phyloP scores from a whole-genome alignment of 2,888 invertebrate genomes.

The Eueremaeus valkanovi region DNA sequence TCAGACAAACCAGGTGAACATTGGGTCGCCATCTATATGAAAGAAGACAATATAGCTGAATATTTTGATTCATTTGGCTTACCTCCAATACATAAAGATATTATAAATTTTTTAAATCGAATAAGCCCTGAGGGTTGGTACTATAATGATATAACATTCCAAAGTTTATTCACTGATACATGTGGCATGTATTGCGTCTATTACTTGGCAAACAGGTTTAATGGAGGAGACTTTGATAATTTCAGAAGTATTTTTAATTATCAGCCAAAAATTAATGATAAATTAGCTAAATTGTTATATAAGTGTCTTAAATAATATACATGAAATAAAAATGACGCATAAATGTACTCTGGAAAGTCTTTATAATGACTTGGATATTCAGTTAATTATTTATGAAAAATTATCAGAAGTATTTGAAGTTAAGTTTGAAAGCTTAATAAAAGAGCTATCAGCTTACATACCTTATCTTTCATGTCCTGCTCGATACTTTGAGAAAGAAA shows the following conservation, averaged over 20 bases:
- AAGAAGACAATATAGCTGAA: conserved; percentile 2
- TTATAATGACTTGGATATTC: too few relatives aligned
- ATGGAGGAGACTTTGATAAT: neutral
- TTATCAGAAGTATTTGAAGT: neutral
- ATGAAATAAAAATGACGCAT: neutral
- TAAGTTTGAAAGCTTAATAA: neutral
- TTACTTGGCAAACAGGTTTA: neutral
- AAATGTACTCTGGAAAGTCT: neutral
- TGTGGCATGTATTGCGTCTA: neutral
- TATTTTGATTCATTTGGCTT: conserved; percentile 42
- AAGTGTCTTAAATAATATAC: neutral
- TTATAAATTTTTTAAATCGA: neutral
- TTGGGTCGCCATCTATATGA: conserved; percentile 40
- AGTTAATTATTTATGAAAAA: neutral
- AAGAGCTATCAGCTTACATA: neutral
- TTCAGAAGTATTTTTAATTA: neutral
- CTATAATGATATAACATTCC: neutral
- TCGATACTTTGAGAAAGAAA: neutral
- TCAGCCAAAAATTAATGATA: neutral
- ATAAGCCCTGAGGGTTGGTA: neutral
- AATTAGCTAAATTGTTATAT: neutral
- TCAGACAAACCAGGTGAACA: conserved; percentile 32
- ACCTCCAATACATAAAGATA: conserved; percentile 18
- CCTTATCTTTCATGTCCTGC: neutral
- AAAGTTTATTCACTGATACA: neutral